Evolutionary conservation across 2,888 invertebrate species (phyloP), one percentile per base, ranked within the genome.

Genomic region (Catocala fraxini): DNA sequence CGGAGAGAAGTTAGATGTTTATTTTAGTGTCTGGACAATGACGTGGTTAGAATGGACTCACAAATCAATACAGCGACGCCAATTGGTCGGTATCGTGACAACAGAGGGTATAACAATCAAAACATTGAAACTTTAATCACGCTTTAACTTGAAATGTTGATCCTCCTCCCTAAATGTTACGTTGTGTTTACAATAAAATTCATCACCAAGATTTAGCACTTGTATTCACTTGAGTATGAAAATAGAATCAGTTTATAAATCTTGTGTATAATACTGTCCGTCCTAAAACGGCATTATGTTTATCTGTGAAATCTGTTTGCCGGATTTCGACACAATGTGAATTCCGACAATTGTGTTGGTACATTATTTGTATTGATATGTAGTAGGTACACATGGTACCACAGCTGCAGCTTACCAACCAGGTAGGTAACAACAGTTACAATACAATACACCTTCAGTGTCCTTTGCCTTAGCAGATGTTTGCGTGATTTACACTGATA

Each of bases 51-150:
- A 83, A 81, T 81, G 79, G 75, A 75, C 78, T 82, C 68, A 74
- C 83, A 84, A 85, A 93, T 93, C 93, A 86, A 93, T 93, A 92
- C 77, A 65, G 71, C 80, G 90, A 86, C 91, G 90, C 89, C 89
- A 85, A 89, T 82, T 84, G 83, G 87, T 82, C 86, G 86, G 80
- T 78, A 82, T 75, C 83, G 81, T 82, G 84, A 78, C 85, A 81
- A 70, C 79, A 76, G 73, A 76, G 78, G 81, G 77, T 83, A 86
- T 80, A 81, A 75, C 82, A 83, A 75, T 77, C 76, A 77, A 73
- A 72, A 71, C 70, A 79, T 75, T 65, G 69, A 80, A 83, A 79
- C 84, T 86, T 84, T 85, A 82, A 81, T 77, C 83, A 73, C 80
- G 78, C 15, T 33, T 25, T 10, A 9, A 7, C 9, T 25, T 42